Base-by-base conservation (phyloP, 2,797 vertebrate species). In the Chrysocyon brachyurus region DNA sequence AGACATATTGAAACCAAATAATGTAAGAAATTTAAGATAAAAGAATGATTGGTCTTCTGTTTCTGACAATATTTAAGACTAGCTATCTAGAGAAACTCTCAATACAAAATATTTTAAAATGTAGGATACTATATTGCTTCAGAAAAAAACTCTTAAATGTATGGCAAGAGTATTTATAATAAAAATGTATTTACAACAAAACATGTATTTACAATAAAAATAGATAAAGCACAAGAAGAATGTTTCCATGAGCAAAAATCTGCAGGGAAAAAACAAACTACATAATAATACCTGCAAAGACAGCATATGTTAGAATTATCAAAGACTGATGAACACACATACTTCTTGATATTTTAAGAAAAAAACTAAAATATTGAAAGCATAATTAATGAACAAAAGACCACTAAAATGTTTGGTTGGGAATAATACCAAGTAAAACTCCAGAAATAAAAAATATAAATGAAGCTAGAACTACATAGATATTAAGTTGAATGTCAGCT, bases 381-480 rank as follows among this genome's bases (percentile, higher is more conserved):
- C 1, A 57, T 54, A 1, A 31, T 33, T 8, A 90, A 77, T 28
- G 54, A 91, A 72, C 16, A 64, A 91, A 86, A 90, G 56, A 46
- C 3, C 86, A 59, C n/a, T 3, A 78, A 89, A 77, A 79, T n/a
- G 3, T 63, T 21, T 26, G 2, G 15, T 64, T 33, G 73, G 88
- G 79, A 93, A 28, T 33, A 79, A 46, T 70, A 84, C 2, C 66
- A 96, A 59, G 4, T 40, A 81, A 31, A 79, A 64, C 14, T 84
- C 70, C 81, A 91, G 36, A 85, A 93, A 70, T 75, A 93, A 92
- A 87, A 96, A 73, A 64, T 26, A 17, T 64, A 88, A 88, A 31
- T 94, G 40, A 89, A 96, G 49, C 81, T 83, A 49, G 70, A 87
- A 54, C 19, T 78, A 8, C 28, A 31, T 24, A 63, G 26, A 57